phyloP scores from a whole-genome alignment of 1,140 invertebrate species.

The Heliconius eleuchia region DNA sequence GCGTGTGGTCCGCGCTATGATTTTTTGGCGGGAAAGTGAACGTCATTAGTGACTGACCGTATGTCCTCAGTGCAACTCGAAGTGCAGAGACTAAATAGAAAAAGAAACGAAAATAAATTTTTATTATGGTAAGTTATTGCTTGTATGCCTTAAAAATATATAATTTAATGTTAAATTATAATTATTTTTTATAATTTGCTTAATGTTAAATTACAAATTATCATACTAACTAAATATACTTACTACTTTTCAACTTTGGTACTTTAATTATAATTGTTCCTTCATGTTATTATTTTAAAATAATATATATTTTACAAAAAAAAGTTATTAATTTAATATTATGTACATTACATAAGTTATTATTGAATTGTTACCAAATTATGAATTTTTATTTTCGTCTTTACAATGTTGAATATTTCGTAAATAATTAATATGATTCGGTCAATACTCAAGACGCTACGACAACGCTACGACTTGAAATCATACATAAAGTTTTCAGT shows the following conservation, averaged over 20 bases:
- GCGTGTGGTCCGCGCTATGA: slow-evolving; percentile 70
- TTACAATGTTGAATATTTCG: too few relatives aligned
- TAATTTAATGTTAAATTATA: not conserved
- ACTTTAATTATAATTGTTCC: too few relatives aligned
- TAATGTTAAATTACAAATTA: not conserved
- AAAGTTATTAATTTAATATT: too few relatives aligned
- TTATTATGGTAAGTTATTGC: slow-evolving; percentile 43
- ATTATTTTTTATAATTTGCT: not conserved
- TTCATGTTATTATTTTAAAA: too few relatives aligned
- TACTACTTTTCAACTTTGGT: too few relatives aligned
- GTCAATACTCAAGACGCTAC: too few relatives aligned
- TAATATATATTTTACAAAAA: too few relatives aligned
- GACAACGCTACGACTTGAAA: too few relatives aligned
- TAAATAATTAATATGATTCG: too few relatives aligned
- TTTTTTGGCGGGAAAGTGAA: slow-evolving; percentile 77
- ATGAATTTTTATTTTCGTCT: not conserved
- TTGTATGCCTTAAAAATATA: not conserved
- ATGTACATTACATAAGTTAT: not conserved
- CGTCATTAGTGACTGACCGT: slow-evolving; percentile 57
- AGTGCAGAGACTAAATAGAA: not conserved
- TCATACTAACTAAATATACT: not conserved
- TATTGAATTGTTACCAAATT: not conserved
- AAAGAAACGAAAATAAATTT: not conserved
- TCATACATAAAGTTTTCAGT: too few relatives aligned
- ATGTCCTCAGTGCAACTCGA: slow-evolving; percentile 42